Base-by-base conservation (phyloP, 2,797 vertebrate genomes). In the Paramormyrops hopkinsi region DNA sequence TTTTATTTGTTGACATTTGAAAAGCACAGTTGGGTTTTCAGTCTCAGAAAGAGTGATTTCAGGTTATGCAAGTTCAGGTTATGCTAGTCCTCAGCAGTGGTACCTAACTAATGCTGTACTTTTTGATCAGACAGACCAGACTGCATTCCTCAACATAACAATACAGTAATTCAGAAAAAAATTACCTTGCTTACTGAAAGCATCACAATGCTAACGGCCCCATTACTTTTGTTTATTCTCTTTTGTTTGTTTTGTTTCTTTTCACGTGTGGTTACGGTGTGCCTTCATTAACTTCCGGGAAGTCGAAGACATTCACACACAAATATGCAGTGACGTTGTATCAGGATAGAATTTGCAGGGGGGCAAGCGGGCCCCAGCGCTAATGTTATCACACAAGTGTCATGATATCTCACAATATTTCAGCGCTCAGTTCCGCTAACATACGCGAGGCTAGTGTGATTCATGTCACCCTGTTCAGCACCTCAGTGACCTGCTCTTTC, bases 251-350 rank as follows among this genome's bases (percentile, higher is more conserved):
- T 29, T 76, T 17, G 11, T 37, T 9, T 14, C 14, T 37, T 76
- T 41, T 41, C 14, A 1, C 0, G 17, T 79, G 19, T 41, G 4
- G 46, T 76, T 89, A 33, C 37, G 5, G 62, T 41, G 29, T 56
- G 65, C 84, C 85, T 7, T 89, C 84, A 44, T n/a, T 51, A 87
- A 87, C 29, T 87, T 89, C 85, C 29, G 65, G 84, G 84, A 89
- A 89, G 44, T 37, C 17, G 9, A 69, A 87, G 37, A 76, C 84
- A 87, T 69, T 73, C 22, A 87, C n/a, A 76, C 33, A 76, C 84
- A 89, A 51, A 56, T 87, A 89, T 89, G 89, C 84, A 89, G 89
- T 89, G 85, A 46, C 50, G 11, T 33, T 56, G 29, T 62, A n/a
- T 53, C 62, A 41, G 62, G 50, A 76, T 25, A 22, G n/a, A 87